Base-by-base conservation (phyloP, 1,140 invertebrate species). In the Stegodyphus mimosarum region DNA sequence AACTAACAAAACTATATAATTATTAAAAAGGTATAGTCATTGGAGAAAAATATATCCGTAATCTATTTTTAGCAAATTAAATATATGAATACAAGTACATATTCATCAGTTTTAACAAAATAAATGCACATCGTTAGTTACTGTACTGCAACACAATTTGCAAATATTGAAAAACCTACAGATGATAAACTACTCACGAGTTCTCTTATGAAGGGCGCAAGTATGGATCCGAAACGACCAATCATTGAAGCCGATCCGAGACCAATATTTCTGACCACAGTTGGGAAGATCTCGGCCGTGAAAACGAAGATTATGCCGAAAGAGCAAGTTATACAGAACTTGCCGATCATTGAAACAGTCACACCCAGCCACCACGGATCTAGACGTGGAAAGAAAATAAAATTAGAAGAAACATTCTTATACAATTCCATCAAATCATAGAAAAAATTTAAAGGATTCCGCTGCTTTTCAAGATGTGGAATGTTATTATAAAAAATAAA, bases 241-340 rank as follows among this genome's bases (percentile, higher is more conserved):
- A 93, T 93, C 87, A 94, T 94, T 0, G 95, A 96, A 69, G 94
- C 92, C 7, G 94, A 91, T 2, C 96, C 96, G 79, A 98, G 91
- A 1, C 93, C 96, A 0, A 95, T 95, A 89, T 95, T 96, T 75
- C 96, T 91, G 55, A 97, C 93, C 10, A 95, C 93, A 1, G 96
- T 98, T 9, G 96, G 96, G 88, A 96, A 96, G 9, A 96, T 89
- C 90, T 98, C 96, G 1, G 96, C 95, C 0, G 96, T 96, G 89
- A 96, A 97, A 87, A 97, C 96, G 88, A 96, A 97, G 83, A 96
- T 94, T 7, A 96, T 94, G 53, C 95, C 95, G 90, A 97, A 97
- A 0, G 95, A 95, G 66, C 94, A 94, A 7, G 96, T 94, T 53
- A 97, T 95, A 86, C 95, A 94, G 66, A 96, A 93, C 90, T 96